A percentile compares a stretch with the other conserved stretches of the same genome.
phyloP scores from a whole-genome alignment of 2,888 invertebrate genomes.

The Hypsopygia costalis region DNA sequence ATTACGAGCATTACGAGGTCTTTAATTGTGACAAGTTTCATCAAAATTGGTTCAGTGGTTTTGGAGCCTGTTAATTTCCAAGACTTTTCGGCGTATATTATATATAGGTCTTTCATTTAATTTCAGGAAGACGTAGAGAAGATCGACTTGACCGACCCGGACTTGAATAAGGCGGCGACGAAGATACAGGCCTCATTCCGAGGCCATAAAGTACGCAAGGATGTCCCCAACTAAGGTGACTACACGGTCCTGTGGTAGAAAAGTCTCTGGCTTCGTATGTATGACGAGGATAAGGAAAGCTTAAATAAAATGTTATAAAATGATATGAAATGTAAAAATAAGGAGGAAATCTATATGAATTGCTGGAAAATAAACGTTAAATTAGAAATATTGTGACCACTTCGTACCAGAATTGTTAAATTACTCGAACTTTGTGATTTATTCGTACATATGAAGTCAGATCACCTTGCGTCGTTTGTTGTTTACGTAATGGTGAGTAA shows the following conservation, averaged over 20 bases:
- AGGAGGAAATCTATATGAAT: not conserved
- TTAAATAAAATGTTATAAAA: conserved; percentile 3
- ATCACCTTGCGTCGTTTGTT: conserved; percentile 26
- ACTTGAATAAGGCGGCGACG: conserved; percentile 93
- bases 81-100: too few relatives aligned
- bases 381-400: not conserved
- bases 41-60: too few relatives aligned
- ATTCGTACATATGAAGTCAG: conserved; percentile 34
- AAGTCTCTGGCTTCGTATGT: conserved; percentile 45
- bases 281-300: conserved; percentile 10
- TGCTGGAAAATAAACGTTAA: not conserved
- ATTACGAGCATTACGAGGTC: too few relatives aligned
- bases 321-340: not conserved
- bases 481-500: conserved; percentile 30
- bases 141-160: conserved; percentile 92
- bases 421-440: too few relatives aligned
- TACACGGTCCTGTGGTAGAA: conserved; percentile 28
- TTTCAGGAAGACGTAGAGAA: conserved; percentile 87
- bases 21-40: too few relatives aligned
- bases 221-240: conserved; percentile 72
- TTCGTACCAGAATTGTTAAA: not conserved
- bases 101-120: too few relatives aligned
- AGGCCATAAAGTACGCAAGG: conserved; percentile 93
- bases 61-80: too few relatives aligned
- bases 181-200: conserved; percentile 96